These are phyloP conservation scores for Unio pictorum DNA, from an alignment of 2,888 invertebrate genomes.

Conservation along the genomic window DNA sequence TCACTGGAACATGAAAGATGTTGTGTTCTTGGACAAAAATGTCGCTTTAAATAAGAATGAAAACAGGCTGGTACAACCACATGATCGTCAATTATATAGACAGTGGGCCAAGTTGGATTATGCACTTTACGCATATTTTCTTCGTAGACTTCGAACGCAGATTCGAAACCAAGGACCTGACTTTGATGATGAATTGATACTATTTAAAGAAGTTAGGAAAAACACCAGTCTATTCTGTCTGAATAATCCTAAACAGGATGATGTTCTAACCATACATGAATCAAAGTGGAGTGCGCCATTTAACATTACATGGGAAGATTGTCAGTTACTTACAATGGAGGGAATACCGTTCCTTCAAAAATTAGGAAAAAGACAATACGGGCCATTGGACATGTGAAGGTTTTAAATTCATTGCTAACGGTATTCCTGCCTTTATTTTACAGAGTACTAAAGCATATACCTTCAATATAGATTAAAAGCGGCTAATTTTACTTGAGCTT, in stretches of 20 bases:
- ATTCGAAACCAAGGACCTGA: constrained; percentile 31
- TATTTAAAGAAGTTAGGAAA: constrained; percentile 31
- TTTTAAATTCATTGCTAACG: too few relatives aligned
- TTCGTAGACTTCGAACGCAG: constrained; percentile 21
- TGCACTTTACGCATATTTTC: constrained; percentile 34
- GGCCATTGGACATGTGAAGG: constrained; percentile 18
- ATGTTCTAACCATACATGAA: constrained; percentile 13
- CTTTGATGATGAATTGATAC: constrained; percentile 35
- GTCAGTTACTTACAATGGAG: constrained; percentile 17
- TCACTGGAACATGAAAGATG: constrained; percentile 37
- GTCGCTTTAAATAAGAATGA: constrained; percentile 22
- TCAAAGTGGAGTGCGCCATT: constrained; percentile 34
- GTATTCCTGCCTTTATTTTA: too few relatives aligned
- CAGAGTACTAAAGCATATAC: too few relatives aligned
- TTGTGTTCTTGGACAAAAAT: constrained; percentile 32
- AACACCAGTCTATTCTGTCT: constrained; percentile 32
- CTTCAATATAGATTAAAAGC: too few relatives aligned
- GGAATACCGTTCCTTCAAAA: constrained; percentile 32
- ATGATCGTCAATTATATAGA: constrained; percentile 29
- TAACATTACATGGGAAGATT: constrained; percentile 22
- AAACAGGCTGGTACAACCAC: constrained; percentile 20
- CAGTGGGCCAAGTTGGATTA: constrained; percentile 34
- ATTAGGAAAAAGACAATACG: constrained; percentile 33
- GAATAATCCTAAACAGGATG: constrained; percentile 8
- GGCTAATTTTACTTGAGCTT: too few relatives aligned